Percentiles rank a stretch among this genome's conserved stretches.
These are phyloP conservation scores for Meiosimyza platycephala DNA, from an alignment of 2,888 invertebrate species.

Conservation along the genomic window DNA sequence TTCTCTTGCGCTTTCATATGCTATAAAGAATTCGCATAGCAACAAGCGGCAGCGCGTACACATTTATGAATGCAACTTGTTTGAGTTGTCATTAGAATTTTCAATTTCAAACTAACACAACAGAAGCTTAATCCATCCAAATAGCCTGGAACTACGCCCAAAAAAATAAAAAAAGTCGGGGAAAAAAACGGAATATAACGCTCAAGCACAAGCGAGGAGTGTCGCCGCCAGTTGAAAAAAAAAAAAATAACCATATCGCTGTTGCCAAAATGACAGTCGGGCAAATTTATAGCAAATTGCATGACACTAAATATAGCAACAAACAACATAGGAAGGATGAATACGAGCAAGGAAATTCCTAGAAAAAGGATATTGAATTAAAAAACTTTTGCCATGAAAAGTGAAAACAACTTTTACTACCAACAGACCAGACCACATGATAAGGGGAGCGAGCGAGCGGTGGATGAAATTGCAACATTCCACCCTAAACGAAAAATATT, in stretches of 20 bases:
- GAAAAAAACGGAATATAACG: too few species aligned
- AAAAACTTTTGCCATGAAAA: slow-evolving; percentile 48
- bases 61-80: background rate
- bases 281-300: slow-evolving; percentile 26
- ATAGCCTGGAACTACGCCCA: slow-evolving; percentile 20
- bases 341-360: slow-evolving; percentile 36
- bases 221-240: background rate
- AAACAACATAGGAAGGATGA: slow-evolving; percentile 4
- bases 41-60: background rate
- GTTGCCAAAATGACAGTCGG: background rate
- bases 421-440: slow-evolving; percentile 45
- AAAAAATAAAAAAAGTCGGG: background rate
- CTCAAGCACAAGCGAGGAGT: background rate
- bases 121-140: background rate
- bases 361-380: slow-evolving; percentile 40
- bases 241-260: slow-evolving; percentile 6
- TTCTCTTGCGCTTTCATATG: background rate
- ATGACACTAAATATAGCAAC: slow-evolving; percentile 13
- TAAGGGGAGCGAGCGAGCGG: slow-evolving; percentile 33
- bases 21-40: background rate
- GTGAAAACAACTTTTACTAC: slow-evolving; percentile 62
- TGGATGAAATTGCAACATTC: slow-evolving; percentile 46
- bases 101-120: slow-evolving; percentile 9
- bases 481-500: slow-evolving; percentile 32
- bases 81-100: slow-evolving; percentile 6